Evolutionary conservation across 2,888 invertebrate genomes (phyloP).

Genomic region (Limenitis camilla): DNA sequence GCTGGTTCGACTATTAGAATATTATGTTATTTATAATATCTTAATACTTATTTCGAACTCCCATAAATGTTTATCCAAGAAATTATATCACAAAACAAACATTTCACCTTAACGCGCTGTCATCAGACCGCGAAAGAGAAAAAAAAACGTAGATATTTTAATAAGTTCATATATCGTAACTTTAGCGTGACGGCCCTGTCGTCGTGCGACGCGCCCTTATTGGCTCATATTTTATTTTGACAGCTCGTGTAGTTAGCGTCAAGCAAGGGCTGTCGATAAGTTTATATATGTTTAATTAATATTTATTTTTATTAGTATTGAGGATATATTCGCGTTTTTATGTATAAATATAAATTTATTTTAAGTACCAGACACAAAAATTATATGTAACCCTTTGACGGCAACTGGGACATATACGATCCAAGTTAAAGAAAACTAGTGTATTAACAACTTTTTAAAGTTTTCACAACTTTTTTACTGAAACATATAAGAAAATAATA

Average conservation of each 20-base stretch:
- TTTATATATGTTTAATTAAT: slow-evolving; percentile 9
- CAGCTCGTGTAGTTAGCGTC: slow-evolving; percentile 47
- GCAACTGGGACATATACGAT: too few species aligned
- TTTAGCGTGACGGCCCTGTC: slow-evolving; percentile 65
- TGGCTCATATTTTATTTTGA: slow-evolving; percentile 70
- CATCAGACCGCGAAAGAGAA: slow-evolving; percentile 58
- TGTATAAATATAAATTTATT: too few species aligned
- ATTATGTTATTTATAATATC: too few species aligned
- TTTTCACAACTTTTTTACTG: too few species aligned
- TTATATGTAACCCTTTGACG: too few species aligned
- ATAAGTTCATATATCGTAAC: slow-evolving; percentile 68
- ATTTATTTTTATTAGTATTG: slow-evolving; percentile 8
- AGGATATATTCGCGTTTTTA: not conserved
- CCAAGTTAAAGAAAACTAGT: too few species aligned
- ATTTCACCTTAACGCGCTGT: slow-evolving; percentile 43
- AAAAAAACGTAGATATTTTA: slow-evolving; percentile 60
- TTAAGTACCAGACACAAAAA: too few species aligned
- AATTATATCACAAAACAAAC: slow-evolving; percentile 18
- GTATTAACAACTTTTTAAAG: too few species aligned
- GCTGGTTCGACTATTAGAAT: too few species aligned
- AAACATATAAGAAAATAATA: too few species aligned
- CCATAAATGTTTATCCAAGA: not conserved
- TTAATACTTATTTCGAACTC: too few species aligned
- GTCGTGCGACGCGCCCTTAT: slow-evolving; percentile 55
- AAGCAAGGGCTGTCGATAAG: slow-evolving; percentile 33